phyloP scores from a whole-genome alignment of 2,888 invertebrate genomes.

The Oeneis ivallda region DNA sequence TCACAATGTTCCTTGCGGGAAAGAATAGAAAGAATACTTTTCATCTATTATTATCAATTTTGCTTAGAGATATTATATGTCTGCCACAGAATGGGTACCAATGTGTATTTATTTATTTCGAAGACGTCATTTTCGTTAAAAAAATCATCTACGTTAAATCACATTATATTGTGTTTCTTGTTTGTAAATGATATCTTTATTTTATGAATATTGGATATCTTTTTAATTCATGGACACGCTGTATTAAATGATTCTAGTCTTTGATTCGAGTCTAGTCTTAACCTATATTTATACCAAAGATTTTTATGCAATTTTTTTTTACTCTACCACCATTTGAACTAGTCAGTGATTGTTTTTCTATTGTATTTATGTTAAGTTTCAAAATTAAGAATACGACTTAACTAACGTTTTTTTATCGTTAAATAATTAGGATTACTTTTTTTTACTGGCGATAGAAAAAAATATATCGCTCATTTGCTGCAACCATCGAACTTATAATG shows the following conservation, averaged over 20 bases:
- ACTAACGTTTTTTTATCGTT: too few relatives aligned
- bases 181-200: too few relatives aligned
- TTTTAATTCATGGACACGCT: neutral
- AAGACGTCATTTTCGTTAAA: too few relatives aligned
- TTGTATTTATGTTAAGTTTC: slow-evolving; percentile 24
- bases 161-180: too few relatives aligned
- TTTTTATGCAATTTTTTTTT: slow-evolving; percentile 40
- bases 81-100: neutral
- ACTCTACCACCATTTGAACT: slow-evolving; percentile 61
- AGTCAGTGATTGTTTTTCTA: slow-evolving; percentile 56
- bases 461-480: neutral
- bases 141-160: too few relatives aligned
- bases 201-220: neutral
- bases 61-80: neutral
- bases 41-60: neutral
- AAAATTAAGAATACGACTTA: neutral
- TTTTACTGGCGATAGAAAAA: too few relatives aligned
- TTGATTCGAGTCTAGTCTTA: slow-evolving; percentile 40
- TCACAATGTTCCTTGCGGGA: neutral
- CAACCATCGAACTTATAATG: too few relatives aligned
- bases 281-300: slow-evolving; percentile 56
- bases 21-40: neutral
- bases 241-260: slow-evolving; percentile 52
- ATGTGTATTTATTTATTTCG: too few relatives aligned
- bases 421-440: too few relatives aligned